phyloP scores from a whole-genome alignment of 2,113 vertebrate genomes.

The Hyperoodon ampullatus region DNA sequence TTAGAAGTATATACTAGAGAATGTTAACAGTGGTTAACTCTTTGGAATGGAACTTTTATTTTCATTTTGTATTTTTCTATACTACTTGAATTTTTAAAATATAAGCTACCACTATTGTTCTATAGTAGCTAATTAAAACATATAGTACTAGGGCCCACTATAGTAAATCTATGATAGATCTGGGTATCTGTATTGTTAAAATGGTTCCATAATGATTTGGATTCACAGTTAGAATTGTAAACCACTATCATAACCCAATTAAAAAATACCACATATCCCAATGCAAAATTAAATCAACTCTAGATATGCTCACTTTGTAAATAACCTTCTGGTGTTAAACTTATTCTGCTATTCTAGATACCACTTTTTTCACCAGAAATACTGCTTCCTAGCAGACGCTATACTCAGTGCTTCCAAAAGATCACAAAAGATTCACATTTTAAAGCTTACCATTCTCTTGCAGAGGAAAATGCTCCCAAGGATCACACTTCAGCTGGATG shows the following conservation, averaged over 20 bases:
- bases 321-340: neutral
- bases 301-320: neutral
- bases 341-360: neutral
- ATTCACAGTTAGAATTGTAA: neutral
- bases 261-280: neutral
- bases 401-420: neutral
- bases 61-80: neutral
- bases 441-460: neutral
- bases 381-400: neutral
- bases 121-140: neutral
- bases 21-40: neutral
- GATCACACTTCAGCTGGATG: neutral
- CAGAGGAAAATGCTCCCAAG: neutral
- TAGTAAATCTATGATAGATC: neutral
- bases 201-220: neutral
- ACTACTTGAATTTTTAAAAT: neutral
- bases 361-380: neutral
- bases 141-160: neutral
- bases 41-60: neutral
- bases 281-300: neutral
- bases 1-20: neutral
- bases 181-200: neutral
- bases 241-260: neutral
- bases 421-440: neutral
- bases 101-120: neutral